Evolutionary conservation across 2,888 invertebrate genomes (phyloP), one percentile per base, ranked within the genome.

Genomic region (Acholoe squamosa): DNA sequence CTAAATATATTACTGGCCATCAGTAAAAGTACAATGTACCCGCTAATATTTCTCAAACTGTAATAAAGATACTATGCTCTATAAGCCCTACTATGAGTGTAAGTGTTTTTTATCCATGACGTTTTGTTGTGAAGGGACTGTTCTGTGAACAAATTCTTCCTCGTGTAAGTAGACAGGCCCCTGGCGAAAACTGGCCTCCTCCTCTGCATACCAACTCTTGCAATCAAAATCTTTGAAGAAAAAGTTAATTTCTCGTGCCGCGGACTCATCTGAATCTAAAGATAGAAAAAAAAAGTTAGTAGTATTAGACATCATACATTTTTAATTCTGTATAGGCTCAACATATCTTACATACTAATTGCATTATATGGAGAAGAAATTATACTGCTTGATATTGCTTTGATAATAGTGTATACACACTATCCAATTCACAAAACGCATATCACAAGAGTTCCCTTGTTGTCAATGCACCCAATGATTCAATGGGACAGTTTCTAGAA

Each of bases 161-260:
- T 89, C 67, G 28, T 90, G 54, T 43, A 84, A 90, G 33, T 61
- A n/a, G 16, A 91, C 91, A 19, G 31, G 25, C 22, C 89, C 77
- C 10, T 89, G 34, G 10, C 76, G 88, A 77, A 91, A 91, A 19
- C 28, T 16, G 28, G 43, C 61, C 61, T 96, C 97, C 91, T 97
- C 97, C 80, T 96, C 96, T 89, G 96, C 94, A 92, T 97, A 97
- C 98, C 98, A 98, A 19, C 97, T 94, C 92, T 97, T 96, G 43
- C 97, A 88, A 91, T 97, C 96, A 95, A 98, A 98, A 31, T 98
- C 97, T 0, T 98, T 98, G 95, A 98, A 98, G 94, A 99, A 97
- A 95, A 98, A 97, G 71, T 96, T 96, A 80, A 98, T 98, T 96
- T 99, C 99, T 91, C 97, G 96, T 92, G 96, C 96, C 0, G 97